A percentile compares a stretch with the other conserved stretches of the same genome.
Conservation (phyloP, 2,888 invertebrate species). For the Molorchus minor region DNA sequence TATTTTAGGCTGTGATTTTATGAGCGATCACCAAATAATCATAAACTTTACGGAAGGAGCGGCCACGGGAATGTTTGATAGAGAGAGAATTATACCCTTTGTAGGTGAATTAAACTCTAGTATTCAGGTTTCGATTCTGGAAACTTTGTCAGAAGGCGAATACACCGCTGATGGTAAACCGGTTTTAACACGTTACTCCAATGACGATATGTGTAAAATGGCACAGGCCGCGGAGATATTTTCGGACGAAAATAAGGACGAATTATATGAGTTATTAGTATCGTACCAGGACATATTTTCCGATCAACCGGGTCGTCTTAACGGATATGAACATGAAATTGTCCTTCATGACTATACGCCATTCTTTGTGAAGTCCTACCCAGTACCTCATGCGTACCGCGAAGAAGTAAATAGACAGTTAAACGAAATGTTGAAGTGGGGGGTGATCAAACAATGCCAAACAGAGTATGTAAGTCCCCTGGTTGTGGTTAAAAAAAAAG, state of each 20-base stretch:
- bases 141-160: neutral
- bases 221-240: neutral
- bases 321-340: conserved; percentile 12
- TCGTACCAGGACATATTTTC: conserved; percentile 5
- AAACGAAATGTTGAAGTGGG: no score
- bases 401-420: conserved; percentile 4
- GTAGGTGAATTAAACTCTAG: neutral
- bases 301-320: conserved; percentile 10
- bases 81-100: neutral
- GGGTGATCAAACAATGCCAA: no score
- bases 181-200: neutral
- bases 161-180: neutral
- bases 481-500: no score
- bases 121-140: neutral
- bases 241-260: neutral
- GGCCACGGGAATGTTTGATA: neutral
- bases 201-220: neutral
- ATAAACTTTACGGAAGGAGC: neutral
- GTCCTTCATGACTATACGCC: conserved; percentile 7
- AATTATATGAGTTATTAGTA: neutral
- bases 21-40: neutral
- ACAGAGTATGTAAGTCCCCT: no score
- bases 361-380: conserved; percentile 4
- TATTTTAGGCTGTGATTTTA: neutral
- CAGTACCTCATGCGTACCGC: neutral